phyloP scores from a whole-genome alignment of 2,797 vertebrate species.

The Scleropages formosus region DNA sequence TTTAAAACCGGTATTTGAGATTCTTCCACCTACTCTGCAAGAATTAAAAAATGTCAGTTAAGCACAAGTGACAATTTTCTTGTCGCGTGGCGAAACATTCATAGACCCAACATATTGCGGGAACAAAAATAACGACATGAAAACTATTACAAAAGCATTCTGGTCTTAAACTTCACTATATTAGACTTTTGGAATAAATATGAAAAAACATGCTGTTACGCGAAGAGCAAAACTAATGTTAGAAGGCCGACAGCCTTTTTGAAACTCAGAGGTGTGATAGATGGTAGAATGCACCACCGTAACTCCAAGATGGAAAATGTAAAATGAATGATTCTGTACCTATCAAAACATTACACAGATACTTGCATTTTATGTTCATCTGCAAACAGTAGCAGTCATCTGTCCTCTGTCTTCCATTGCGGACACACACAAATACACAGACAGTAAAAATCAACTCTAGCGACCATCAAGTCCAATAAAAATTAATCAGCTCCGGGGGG shows the following conservation, averaged over 20 bases:
- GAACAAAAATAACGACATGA: conserved; percentile 6
- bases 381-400: not conserved
- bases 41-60: too few relatives aligned
- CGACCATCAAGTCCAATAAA: too few relatives aligned
- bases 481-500: not conserved
- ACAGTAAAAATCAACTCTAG: not conserved
- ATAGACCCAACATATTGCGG: too few relatives aligned
- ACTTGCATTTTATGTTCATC: conserved; percentile 16
- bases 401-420: not conserved
- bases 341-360: conserved; percentile 20
- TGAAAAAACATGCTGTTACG: conserved; percentile 2
- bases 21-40: too few relatives aligned
- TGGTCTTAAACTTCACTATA: not conserved
- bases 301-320: too few relatives aligned
- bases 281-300: conserved; percentile 11
- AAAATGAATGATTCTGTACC: too few relatives aligned
- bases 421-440: conserved; percentile 3
- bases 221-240: not conserved
- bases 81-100: too few relatives aligned
- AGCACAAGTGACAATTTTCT: too few relatives aligned
- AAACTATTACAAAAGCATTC: conserved; percentile 8
- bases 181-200: not conserved
- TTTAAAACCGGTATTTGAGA: too few relatives aligned
- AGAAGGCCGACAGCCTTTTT: not conserved
- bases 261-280: conserved; percentile 17